A percentile compares a stretch with the other conserved stretches of the same genome.
Conservation (phyloP, 53 echinoderm and acorn worm genomes). For the Actinopyga echinites region DNA sequence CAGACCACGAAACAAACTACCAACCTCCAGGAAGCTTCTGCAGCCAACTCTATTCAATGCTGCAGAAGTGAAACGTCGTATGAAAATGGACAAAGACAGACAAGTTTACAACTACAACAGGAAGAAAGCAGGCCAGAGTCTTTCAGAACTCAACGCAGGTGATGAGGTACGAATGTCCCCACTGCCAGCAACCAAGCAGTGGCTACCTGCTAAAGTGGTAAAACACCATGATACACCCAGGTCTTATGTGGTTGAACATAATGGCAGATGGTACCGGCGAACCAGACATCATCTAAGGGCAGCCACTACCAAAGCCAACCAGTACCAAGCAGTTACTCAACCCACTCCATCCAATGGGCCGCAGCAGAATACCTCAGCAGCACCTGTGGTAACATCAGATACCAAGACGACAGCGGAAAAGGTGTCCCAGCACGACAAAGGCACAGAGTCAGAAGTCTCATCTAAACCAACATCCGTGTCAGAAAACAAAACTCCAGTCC, state of each 20-base stretch:
- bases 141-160: constrained; percentile 23
- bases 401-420: background rate
- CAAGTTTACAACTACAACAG: constrained; percentile 45
- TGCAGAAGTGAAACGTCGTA: constrained; percentile 24
- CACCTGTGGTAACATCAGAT: background rate
- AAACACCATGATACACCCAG: constrained; percentile 52
- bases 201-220: constrained; percentile 51
- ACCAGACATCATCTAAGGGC: constrained; percentile 56
- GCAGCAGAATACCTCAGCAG: background rate
- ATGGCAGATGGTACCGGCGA: constrained; percentile 53
- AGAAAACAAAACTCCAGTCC: background rate
- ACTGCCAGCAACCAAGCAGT: constrained; percentile 19
- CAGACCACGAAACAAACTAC: constrained; percentile 56
- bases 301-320: constrained; percentile 50
- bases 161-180: constrained; percentile 32
- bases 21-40: constrained; percentile 33
- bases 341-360: too few species aligned
- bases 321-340: background rate
- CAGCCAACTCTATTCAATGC: constrained; percentile 33
- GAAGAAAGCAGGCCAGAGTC: constrained; percentile 3
- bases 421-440: background rate
- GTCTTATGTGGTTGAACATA: constrained; percentile 67
- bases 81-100: background rate
- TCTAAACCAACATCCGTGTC: background rate
- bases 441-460: background rate